Evolutionary conservation across 2,113 vertebrate species (phyloP).

Genomic region (Eurypyga helias): DNA sequence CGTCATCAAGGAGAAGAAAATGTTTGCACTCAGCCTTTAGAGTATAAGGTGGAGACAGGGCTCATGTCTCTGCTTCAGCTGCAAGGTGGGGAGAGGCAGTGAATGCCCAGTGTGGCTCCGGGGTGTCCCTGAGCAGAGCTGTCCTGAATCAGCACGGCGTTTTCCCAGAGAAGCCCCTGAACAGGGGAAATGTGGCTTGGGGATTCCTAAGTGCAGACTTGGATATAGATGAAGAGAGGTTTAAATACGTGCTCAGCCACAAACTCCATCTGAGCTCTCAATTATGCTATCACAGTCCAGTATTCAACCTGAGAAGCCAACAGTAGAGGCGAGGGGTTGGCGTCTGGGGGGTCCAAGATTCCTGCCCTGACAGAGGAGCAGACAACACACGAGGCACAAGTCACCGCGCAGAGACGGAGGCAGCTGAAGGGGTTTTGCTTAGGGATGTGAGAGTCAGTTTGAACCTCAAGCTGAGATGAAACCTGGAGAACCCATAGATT

Average conservation of each 20-base stretch:
- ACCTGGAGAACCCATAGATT: background rate
- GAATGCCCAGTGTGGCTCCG: rapidly evolving
- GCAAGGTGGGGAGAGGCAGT: background rate
- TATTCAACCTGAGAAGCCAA: background rate
- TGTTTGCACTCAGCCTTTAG: background rate
- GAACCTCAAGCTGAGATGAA: background rate
- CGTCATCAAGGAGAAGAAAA: slow-evolving; percentile 59
- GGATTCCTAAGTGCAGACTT: background rate
- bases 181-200: background rate
- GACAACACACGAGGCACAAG: background rate
- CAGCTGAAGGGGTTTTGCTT: background rate
- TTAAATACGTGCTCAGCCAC: background rate
- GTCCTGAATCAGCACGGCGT: background rate
- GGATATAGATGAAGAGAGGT: background rate
- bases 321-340: rapidly evolving
- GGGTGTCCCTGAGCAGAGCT: background rate
- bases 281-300: background rate
- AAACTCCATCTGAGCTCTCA: background rate
- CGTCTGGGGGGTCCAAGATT: background rate
- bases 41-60: background rate
- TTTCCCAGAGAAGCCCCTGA: background rate
- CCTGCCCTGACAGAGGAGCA: background rate
- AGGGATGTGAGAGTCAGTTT: background rate
- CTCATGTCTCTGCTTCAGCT: background rate
- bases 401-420: background rate